Conservation (phyloP, 2,888 invertebrate species). For the Pteria penguin region DNA sequence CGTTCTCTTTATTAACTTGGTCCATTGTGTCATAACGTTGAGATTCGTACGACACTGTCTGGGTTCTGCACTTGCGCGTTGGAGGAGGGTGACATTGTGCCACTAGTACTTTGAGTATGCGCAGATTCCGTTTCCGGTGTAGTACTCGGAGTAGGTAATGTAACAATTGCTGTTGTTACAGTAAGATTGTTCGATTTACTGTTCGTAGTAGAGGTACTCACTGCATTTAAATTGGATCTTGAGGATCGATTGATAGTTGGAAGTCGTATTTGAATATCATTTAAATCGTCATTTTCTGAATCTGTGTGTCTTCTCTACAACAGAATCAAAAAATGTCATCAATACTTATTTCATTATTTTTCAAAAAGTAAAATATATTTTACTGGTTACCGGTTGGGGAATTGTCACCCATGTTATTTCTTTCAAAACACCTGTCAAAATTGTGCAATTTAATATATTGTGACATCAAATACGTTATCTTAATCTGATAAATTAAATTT, state of each 20-base stretch:
- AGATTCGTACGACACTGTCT: constrained; percentile 68
- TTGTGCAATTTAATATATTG: too few relatives aligned
- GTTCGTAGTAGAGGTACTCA: constrained; percentile 59
- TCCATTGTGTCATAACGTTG: constrained; percentile 64
- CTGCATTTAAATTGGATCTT: constrained; percentile 69
- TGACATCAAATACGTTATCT: too few relatives aligned
- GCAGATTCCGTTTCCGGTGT: constrained; percentile 72
- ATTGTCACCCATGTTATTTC: too few relatives aligned
- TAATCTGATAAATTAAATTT: too few relatives aligned
- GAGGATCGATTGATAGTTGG: constrained; percentile 69
- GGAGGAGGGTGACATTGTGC: constrained; percentile 57
- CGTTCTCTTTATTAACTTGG: constrained; percentile 13
- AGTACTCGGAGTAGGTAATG: constrained; percentile 70
- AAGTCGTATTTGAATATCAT: constrained; percentile 74
- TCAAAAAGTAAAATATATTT: too few relatives aligned
- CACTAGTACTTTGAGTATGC: constrained; percentile 65
- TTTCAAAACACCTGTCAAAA: too few relatives aligned
- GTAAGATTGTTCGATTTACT: constrained; percentile 69
- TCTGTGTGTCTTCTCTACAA: constrained; percentile 44
- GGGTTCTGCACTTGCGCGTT: constrained; percentile 52
- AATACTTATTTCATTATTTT: background rate
- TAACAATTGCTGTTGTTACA: constrained; percentile 74
- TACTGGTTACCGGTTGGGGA: too few relatives aligned
- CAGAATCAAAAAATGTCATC: too few relatives aligned
- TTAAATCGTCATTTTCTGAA: constrained; percentile 71